Base-by-base conservation (phyloP, 2,797 vertebrate genomes). In the Parauchenoglanis ngamensis region DNA sequence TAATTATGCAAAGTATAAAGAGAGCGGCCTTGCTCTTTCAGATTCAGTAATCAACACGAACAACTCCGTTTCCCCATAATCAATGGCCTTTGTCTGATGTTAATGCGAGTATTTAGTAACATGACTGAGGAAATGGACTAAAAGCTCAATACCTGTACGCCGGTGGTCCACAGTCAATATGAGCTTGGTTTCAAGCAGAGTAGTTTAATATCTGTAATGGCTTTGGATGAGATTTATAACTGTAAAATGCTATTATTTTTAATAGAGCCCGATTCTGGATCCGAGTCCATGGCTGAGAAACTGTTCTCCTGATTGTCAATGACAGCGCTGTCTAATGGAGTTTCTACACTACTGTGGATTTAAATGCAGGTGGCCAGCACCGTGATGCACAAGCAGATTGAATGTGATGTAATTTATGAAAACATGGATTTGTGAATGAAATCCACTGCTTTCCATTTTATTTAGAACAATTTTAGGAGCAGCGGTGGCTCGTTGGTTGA, bases 81-180 rank as follows among this genome's bases (percentile, higher is more conserved):
- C 92, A 88, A 91, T 92, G 87, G 87, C 80, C 87, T 90, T 91
- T 90, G 91, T 90, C 89, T 84, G 85, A 89, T 85, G 85, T 87
- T 91, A 89, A 91, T 92, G 91, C 83, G 78, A 89, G 89, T 86
- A 88, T 90, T 90, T 90, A 90, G 89, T 90, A 89, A 90, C 89
- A 87, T 89, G 88, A 92, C 83, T 88, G 89, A 88, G 89, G 78
- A 88, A 91, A 90, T 89, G 87, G 87, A 91, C 89, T 90, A 52
- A 83, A 84, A 85, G 88, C 89, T 90, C 85, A 70, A 87, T 89
- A 90, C 73, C 67, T 83, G 85, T 78, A 85, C 79, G 89, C 84
- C 89, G 87, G 73, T 86, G 88, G 76, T 83, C 84, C 56, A 31
- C 84, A 84, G 89, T 92, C 85, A 67, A 81, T 91, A 82, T 54